Percentiles rank a stretch among this genome's conserved stretches.
phyloP scores from a whole-genome alignment of 2,113 vertebrate species.

The Eclectus roratus region DNA sequence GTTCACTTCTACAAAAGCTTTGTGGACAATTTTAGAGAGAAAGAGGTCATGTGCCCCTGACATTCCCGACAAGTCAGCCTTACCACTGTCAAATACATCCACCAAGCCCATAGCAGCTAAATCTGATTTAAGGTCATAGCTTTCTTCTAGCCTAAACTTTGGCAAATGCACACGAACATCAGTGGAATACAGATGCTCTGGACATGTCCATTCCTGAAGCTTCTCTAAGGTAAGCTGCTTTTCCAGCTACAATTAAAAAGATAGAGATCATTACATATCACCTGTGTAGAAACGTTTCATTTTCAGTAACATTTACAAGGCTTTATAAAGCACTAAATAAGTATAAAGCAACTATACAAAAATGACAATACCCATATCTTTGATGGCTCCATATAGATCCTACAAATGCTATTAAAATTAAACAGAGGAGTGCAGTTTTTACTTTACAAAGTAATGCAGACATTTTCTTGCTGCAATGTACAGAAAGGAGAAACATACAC shows the following conservation, averaged over 20 bases:
- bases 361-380: rapidly evolving
- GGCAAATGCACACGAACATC: conserved; percentile 82
- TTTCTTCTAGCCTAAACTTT: conserved; percentile 88
- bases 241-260: conserved; percentile 80
- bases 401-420: background rate
- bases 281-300: background rate
- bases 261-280: background rate
- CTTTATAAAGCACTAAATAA: background rate
- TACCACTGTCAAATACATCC: conserved; percentile 76
- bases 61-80: conserved; percentile 88
- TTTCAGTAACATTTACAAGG: background rate
- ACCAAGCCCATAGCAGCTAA: conserved; percentile 80
- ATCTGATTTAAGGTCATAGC: conserved; percentile 76
- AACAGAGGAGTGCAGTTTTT: background rate
- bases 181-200: conserved; percentile 64
- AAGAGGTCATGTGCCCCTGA: conserved; percentile 78
- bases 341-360: background rate
- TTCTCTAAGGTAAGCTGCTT: conserved; percentile 79
- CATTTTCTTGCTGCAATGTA: background rate
- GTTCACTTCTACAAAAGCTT: conserved; percentile 91
- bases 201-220: conserved; percentile 84
- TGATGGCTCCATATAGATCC: background rate
- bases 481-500: background rate
- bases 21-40: conserved; percentile 86
- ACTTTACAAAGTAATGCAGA: background rate